phyloP scores from a whole-genome alignment of 2,888 invertebrate species.

The Coenonympha arcania region DNA sequence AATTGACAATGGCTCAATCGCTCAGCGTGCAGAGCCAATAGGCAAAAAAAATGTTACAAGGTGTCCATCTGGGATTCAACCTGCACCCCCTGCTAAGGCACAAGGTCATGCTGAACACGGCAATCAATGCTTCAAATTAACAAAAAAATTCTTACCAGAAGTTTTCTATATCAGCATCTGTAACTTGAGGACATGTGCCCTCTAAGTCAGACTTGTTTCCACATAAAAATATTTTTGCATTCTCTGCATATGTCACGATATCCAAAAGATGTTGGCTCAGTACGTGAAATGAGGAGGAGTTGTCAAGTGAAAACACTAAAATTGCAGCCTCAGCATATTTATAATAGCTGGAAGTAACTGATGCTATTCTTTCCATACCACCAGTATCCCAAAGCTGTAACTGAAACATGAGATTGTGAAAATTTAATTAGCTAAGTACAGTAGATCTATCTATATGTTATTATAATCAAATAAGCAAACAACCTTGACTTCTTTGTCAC shows the following conservation, averaged over 20 bases:
- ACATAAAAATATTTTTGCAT: constrained; percentile 95
- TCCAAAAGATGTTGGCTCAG: constrained; percentile 93
- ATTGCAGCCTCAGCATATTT: constrained; percentile 96
- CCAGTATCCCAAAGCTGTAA: constrained; percentile 97
- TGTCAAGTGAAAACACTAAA: constrained; percentile 91
- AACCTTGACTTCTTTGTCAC: constrained; percentile 86
- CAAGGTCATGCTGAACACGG: too few relatives aligned
- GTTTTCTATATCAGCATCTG: constrained; percentile 89
- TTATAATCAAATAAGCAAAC: constrained; percentile 25
- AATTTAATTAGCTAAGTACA: constrained; percentile 11
- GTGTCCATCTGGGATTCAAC: too few relatives aligned
- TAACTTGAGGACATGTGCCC: constrained; percentile 82
- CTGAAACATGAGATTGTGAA: constrained; percentile 59
- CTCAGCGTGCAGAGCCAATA: too few relatives aligned
- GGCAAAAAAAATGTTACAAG: too few relatives aligned
- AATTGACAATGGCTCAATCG: too few relatives aligned
- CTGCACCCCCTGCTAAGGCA: too few relatives aligned
- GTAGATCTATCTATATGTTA: constrained; percentile 9
- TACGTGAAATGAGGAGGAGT: constrained; percentile 92
- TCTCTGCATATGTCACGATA: constrained; percentile 94
- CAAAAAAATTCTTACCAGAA: constrained; percentile 80
- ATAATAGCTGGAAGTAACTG: constrained; percentile 95
- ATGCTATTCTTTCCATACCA: constrained; percentile 96
- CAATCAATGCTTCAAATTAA: too few relatives aligned
- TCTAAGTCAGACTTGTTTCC: constrained; percentile 92